phyloP scores from a whole-genome alignment of 2,113 vertebrate genomes.

The Ptilorrhoa leucosticta region DNA sequence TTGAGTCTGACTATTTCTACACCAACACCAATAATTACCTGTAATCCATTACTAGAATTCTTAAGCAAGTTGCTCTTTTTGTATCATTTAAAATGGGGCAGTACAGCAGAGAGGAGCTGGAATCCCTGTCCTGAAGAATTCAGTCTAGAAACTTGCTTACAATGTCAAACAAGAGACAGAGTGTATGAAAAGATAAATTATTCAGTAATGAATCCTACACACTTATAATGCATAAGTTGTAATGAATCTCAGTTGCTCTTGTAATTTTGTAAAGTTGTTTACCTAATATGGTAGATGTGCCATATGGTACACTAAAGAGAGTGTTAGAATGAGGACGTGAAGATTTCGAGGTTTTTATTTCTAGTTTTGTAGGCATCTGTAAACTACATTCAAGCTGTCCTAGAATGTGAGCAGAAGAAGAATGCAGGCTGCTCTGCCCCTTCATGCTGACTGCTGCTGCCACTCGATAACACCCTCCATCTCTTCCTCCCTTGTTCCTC shows the following conservation, averaged over 20 bases:
- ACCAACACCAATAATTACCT: neutral
- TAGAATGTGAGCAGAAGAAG: neutral
- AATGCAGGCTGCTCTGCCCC: neutral
- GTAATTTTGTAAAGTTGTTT: conserved; percentile 49
- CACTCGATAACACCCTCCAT: neutral
- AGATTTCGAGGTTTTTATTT: conserved; percentile 36
- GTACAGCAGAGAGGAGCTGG: neutral
- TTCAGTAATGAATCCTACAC: conserved; percentile 34
- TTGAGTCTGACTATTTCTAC: neutral
- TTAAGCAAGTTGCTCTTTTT: neutral
- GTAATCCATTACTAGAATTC: neutral
- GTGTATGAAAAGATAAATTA: conserved; percentile 14
- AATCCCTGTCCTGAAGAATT: neutral
- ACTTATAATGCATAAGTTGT: conserved; percentile 34
- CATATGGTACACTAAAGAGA: conserved; percentile 27
- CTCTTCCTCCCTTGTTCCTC: neutral
- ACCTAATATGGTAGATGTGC: conserved; percentile 38
- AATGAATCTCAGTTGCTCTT: conserved; percentile 39
- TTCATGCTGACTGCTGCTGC: neutral
- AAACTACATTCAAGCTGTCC: conserved; percentile 12
- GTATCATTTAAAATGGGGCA: neutral
- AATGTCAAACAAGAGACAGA: neutral
- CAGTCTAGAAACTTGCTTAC: neutral
- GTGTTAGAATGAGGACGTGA: conserved; percentile 10
- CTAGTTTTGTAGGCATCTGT: conserved; percentile 24